Evolutionary conservation across 2,888 invertebrate species (phyloP), one percentile per base, ranked within the genome.

Genomic region (Eumerus sabulonum): DNA sequence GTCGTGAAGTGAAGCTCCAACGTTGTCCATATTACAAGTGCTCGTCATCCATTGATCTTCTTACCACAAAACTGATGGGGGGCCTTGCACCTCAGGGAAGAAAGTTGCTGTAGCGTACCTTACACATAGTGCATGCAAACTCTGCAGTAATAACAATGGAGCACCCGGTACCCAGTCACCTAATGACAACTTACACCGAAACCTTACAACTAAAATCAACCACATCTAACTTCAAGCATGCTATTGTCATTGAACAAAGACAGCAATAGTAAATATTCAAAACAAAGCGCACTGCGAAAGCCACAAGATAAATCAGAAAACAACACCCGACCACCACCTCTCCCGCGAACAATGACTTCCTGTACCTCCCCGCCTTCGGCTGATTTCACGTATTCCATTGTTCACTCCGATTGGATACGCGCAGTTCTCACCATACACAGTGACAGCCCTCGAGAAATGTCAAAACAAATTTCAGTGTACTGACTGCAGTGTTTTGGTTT

Each of bases 201-300:
- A n/a, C 12, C 36, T 38, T 48, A 12, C 9, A 13, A 19, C 11
- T 0, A 35, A 9, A 0, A 27, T 27, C 5, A 76, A 82, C 64
- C 64, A 51, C 81, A 64, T 51, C 83, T 67, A 82, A 81, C 83
- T 83, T 84, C 79, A 57, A 38, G 11, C 38, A 56, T 83, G 17
- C 79, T 82, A 51, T 83, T 64, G 63, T 40, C 36, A 36, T 45
- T 13, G 40, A 62, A 57, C 56, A 51, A 62, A 56, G 44, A 53
- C 36, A 45, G 45, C 27, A 7, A 4, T 7, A 27, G 7, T 4
- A 27, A 27, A 2, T 4, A 27, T 27, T 27, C 47, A 35, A 57
- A 53, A 42, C 36, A 18, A 59, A 71, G 48, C 14, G 42, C 42
- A 48, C 13, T 17, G 44, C 9, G 9, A n/a, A 35, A 51, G 18